Base-by-base conservation (phyloP, 2,113 vertebrate genomes). In the Mola mola region DNA sequence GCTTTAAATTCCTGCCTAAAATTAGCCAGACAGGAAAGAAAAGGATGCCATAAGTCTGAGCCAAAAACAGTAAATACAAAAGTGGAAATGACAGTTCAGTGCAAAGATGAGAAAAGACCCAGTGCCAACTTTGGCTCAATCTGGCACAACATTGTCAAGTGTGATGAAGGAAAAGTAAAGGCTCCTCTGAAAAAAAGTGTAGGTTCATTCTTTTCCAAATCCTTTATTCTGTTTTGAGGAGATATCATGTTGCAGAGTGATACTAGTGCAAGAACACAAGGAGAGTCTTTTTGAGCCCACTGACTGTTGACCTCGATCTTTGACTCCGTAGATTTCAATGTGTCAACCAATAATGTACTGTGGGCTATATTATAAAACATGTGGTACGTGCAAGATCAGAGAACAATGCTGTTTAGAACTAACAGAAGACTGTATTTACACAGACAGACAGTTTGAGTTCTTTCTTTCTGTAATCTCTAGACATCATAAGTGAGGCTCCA, bases 1-100 rank as follows among this genome's bases (percentile, higher is more conserved):
- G 12, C 83, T 82, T 63, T 11, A 76, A 71, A 88, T 87, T 90
- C 88, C 66, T 67, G 38, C 66, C 83, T 87, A 88, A 90, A 87
- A 82, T 90, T 86, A 90, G 73, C 21, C 44, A 50, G 70, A 70
- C 72, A 56, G 72, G 76, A 75, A 82, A 81, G 78, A 57, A 83
- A 82, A 61, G 61, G 57, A 79, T 81, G 49, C 75, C 72, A 72
- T 66, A 16, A 78, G 38, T 60, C 66, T 42, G 24, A 10, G 40
- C 77, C 78, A 12, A 72, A 28, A 81, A 80, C 59, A 69, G 49
- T 78, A 74, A 80, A 75, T 77, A 10, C 38, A 69, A 56, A 61
- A 73, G 59, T 13, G 28, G 52, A 72, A 69, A 71, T 53, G 24
- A 64, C 62, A 74, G 57, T 69, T 49, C 47, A 7, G 36, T 25